phyloP scores from a whole-genome alignment of 2,113 vertebrate genomes.

The Raja brachyura region DNA sequence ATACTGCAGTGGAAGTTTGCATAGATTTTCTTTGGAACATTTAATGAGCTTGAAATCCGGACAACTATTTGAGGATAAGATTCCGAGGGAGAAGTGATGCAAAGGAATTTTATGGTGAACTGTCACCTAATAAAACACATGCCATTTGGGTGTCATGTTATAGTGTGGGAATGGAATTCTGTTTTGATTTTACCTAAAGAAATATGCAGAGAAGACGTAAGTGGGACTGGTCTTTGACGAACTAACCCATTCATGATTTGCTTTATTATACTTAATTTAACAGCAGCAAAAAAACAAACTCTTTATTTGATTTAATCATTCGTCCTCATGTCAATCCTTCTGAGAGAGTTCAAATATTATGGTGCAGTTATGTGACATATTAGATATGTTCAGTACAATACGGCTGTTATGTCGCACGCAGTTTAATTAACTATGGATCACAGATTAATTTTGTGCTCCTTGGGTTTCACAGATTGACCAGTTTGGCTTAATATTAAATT shows the following conservation, averaged over 20 bases:
- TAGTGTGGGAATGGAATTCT: not conserved
- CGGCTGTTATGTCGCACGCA: not conserved
- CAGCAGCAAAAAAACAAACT: not conserved
- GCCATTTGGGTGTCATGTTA: not conserved
- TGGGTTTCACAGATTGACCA: not conserved
- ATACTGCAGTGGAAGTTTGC: not conserved
- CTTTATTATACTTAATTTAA: conserved; percentile 30
- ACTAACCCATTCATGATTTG: not conserved
- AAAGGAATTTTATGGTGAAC: not conserved
- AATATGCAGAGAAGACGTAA: not conserved
- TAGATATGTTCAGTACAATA: conserved; percentile 1
- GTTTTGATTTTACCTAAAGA: not conserved
- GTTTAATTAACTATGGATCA: conserved; percentile 30
- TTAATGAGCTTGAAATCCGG: not conserved
- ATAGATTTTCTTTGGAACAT: not conserved
- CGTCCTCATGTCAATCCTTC: conserved; percentile 16
- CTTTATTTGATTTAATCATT: conserved; percentile 23
- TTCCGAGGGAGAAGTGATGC: not conserved
- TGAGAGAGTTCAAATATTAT: conserved; percentile 15
- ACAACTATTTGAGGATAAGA: not conserved
- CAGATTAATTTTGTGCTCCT: not conserved
- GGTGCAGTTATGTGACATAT: not conserved
- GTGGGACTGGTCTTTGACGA: not conserved
- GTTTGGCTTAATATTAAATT: not conserved
- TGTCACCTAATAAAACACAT: not conserved